These are phyloP conservation scores for Trachelus iudaicus DNA, from an alignment of 2,888 invertebrate species.

Conservation along the genomic window DNA sequence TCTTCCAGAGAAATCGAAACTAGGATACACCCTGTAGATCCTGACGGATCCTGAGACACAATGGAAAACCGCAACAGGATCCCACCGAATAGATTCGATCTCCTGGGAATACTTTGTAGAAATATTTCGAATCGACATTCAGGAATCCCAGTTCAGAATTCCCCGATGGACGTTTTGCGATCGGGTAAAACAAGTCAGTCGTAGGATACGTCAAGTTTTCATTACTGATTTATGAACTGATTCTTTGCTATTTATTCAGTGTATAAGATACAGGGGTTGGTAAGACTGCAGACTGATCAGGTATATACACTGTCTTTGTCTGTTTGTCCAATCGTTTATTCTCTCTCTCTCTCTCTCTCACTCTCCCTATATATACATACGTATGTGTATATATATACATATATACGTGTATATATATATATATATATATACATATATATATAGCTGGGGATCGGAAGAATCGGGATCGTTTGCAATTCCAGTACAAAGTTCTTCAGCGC, in stretches of 20 bases:
- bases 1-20: background rate
- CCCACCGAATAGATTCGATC: constrained; percentile 32
- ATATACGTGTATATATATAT: too few species aligned
- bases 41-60: constrained; percentile 25
- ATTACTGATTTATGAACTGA: background rate
- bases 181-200: background rate
- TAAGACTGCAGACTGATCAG: background rate
- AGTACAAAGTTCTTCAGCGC: constrained; percentile 18
- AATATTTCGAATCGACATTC: background rate
- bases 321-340: constrained; percentile 5
- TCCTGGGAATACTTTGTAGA: background rate
- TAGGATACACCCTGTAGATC: constrained; percentile 12
- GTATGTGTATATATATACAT: too few species aligned
- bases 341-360: constrained; percentile 16
- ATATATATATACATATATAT: too few species aligned
- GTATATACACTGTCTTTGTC: background rate
- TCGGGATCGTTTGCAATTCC: constrained; percentile 11
- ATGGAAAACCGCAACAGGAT: constrained; percentile 32
- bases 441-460: background rate
- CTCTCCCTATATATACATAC: constrained; percentile 4
- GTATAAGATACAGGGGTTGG: background rate
- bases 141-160: background rate
- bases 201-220: background rate
- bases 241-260: background rate
- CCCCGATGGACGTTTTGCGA: background rate